Evolutionary conservation across 2,113 vertebrate species (phyloP).

Genomic region (Colius striatus): DNA sequence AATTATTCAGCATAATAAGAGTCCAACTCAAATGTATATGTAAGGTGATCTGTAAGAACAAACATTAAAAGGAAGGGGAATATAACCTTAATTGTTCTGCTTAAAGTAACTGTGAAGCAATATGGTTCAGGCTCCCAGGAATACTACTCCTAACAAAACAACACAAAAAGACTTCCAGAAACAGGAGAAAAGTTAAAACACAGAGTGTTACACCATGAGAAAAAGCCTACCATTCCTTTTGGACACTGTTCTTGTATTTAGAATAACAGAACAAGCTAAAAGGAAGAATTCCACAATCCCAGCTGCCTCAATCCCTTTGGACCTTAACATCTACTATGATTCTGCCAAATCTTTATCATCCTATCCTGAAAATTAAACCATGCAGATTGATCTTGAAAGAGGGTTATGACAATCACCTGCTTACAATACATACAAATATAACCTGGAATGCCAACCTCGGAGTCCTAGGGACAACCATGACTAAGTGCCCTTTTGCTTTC

Average conservation of each 20-base stretch:
- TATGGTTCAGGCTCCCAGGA: neutral
- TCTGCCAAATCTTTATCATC: neutral
- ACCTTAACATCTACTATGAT: neutral
- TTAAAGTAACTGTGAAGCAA: neutral
- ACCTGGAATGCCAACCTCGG: neutral
- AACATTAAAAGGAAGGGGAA: neutral
- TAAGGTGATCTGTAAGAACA: neutral
- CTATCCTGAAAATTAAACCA: neutral
- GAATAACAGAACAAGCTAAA: neutral
- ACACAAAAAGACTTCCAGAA: neutral
- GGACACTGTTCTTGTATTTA: neutral
- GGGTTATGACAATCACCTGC: slow-evolving; percentile 3
- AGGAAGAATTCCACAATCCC: neutral
- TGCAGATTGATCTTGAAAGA: neutral
- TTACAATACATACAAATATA: slow-evolving; percentile 12
- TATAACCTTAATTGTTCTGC: neutral
- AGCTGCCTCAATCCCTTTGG: neutral
- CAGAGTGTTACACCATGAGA: neutral
- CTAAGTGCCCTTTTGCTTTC: slow-evolving; percentile 7
- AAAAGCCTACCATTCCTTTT: neutral
- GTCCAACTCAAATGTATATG: neutral
- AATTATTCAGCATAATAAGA: neutral
- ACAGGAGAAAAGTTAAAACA: neutral
- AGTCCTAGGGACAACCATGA: neutral
- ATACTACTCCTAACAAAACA: neutral